Evolutionary conservation across 2,888 invertebrate genomes (phyloP), one percentile per base, ranked within the genome.

Genomic region (Hypolimnas misippus): DNA sequence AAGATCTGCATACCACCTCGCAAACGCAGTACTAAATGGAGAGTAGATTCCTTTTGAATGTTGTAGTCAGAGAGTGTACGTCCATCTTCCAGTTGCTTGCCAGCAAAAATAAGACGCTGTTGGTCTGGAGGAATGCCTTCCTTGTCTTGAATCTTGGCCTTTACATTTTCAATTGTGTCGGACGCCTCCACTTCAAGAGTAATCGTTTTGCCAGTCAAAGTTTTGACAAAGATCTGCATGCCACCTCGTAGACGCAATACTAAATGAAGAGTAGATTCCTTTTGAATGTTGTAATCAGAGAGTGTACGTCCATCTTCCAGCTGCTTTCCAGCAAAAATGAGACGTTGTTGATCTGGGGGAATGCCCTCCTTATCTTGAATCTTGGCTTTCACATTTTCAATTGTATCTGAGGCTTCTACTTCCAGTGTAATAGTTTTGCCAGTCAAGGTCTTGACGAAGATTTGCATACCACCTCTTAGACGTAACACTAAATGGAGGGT

Each of bases 151-250:
- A 66, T 66, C 17, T 66, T 66, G 0, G 66, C 66, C 14, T 64
- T 64, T 1, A 65, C 5, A 46, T 64, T 64, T 49, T 64, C 79
- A 35, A 79, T 79, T 0, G 77, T 79, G 54, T 79, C 78, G 0
- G 63, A 66, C n/a, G 94, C 84, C 74, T 94, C 94, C 0, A 93
- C 92, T 75, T 83, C 88, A 10, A 93, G 71, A 0, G 78, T 78
- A 17, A 78, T 78, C 8, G 78, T 78, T 21, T 78, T 78, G 0
- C 76, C 78, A 25, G 77, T 77, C 1, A 78, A 57, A 0, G 80
- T 80, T 57, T 80, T 80, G 0, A 80, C 79, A 33, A 79, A 77
- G 3, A 78, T 83, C 49, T 83, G 83, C 83, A 83, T 83, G 10
- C 76, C 76, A 65, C 77, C 77, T 72, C 76, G 70, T 0, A 77